Conservation (phyloP, 92 coral and sea anemone species). For the Paragorgia papillata region DNA sequence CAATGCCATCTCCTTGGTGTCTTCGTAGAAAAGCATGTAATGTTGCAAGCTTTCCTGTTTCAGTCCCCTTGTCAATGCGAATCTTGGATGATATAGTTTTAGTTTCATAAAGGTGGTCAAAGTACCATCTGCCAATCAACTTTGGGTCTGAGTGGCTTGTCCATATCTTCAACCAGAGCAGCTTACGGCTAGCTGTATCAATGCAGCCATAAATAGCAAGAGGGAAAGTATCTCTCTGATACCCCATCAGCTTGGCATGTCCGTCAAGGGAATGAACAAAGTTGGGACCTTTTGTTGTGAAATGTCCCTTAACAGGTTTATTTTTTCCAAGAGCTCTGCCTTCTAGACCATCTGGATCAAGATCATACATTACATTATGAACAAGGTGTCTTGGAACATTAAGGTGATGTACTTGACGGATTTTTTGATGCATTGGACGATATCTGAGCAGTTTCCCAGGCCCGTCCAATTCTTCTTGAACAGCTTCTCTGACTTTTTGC, state of each 20-base stretch:
- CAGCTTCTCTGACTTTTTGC: neutral
- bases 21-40: neutral
- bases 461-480: neutral
- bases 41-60: conserved; percentile 4
- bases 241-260: conserved; percentile 31
- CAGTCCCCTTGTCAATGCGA: conserved; percentile 4
- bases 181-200: conserved; percentile 13
- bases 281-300: conserved; percentile 35
- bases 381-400: conserved; percentile 8
- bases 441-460: conserved; percentile 6
- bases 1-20: conserved; percentile 2
- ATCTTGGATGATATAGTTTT: conserved; percentile 22
- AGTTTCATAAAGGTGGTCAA: conserved; percentile 24
- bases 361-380: neutral
- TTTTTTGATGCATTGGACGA: neutral
- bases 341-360: neutral
- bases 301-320: conserved; percentile 16
- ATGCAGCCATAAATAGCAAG: conserved; percentile 6
- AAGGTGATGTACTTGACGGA: neutral
- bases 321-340: conserved; percentile 12
- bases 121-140: conserved; percentile 32
- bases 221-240: conserved; percentile 17
- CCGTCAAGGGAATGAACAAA: conserved; percentile 41
- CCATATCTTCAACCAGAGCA: conserved; percentile 10
- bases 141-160: conserved; percentile 19